phyloP scores from a whole-genome alignment of 2,113 vertebrate species.

The Sorex fumeus region DNA sequence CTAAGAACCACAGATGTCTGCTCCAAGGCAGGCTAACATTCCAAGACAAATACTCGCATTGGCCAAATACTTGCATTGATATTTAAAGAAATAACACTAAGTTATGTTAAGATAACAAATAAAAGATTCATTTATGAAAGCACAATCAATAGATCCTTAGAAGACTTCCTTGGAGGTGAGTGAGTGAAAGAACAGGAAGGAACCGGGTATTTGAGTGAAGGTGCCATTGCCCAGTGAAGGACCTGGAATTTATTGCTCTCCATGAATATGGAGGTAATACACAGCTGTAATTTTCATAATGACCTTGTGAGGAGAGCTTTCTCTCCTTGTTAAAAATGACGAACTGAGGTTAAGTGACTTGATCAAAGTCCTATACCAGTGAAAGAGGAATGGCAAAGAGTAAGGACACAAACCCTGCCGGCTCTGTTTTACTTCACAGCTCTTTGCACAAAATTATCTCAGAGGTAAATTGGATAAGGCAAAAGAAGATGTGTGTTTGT shows the following conservation, averaged over 20 bases:
- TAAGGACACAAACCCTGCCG: neutral
- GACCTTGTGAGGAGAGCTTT: neutral
- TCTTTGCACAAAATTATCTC: neutral
- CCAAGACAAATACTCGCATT: neutral
- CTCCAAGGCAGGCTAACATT: neutral
- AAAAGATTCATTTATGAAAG: slow-evolving; percentile 37
- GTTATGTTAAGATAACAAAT: neutral
- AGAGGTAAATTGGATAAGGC: neutral
- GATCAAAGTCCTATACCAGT: neutral
- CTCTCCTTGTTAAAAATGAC: slow-evolving; percentile 30
- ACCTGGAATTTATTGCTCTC: neutral
- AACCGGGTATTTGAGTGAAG: neutral
- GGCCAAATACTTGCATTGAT: neutral
- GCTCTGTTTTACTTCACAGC: neutral
- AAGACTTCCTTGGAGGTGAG: neutral
- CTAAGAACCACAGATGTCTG: neutral
- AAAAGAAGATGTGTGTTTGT: neutral
- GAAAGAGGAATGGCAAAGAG: neutral
- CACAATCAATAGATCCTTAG: neutral
- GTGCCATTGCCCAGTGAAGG: neutral
- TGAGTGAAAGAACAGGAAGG: neutral
- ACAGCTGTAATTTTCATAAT: neutral
- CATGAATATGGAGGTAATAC: neutral
- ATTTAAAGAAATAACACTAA: neutral
- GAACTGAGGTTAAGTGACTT: neutral